These are phyloP conservation scores for Achatina immaculata DNA, from an alignment of 1,140 invertebrate genomes.

Conservation along the genomic window DNA sequence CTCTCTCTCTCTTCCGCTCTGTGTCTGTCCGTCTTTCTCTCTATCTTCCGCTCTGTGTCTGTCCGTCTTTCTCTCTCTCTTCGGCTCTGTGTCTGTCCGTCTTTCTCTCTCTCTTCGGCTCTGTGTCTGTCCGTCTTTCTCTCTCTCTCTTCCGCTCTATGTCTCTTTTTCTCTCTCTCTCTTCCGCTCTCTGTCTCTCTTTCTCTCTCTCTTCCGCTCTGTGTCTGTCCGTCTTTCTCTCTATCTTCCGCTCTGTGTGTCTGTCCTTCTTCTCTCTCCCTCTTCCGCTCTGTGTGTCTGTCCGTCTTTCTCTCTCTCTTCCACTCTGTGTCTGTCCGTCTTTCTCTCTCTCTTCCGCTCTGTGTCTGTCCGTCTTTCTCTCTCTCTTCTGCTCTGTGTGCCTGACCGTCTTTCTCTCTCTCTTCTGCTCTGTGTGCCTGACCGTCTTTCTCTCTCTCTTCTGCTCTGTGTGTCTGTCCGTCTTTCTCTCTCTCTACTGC, in stretches of 20 bases:
- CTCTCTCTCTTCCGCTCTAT: no score
- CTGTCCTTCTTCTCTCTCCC: neutral
- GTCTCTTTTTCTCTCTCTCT: no score
- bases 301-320: neutral
- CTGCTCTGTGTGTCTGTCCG: neutral
- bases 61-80: no score
- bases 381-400: neutral
- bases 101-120: no score
- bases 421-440: neutral
- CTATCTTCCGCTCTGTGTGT: neutral
- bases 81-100: no score
- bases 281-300: neutral
- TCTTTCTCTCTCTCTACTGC: neutral
- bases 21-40: no score
- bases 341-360: neutral
- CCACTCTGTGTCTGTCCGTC: neutral
- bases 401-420: neutral
- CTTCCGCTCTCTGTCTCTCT: no score
- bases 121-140: no score
- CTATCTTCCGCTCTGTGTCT: no score
- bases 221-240: neutral
- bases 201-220: no score
- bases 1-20: no score
- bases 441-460: neutral
- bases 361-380: constrained; percentile 4